phyloP scores from a whole-genome alignment of 2,888 invertebrate genomes.

The Mesorhabditis sp. region DNA sequence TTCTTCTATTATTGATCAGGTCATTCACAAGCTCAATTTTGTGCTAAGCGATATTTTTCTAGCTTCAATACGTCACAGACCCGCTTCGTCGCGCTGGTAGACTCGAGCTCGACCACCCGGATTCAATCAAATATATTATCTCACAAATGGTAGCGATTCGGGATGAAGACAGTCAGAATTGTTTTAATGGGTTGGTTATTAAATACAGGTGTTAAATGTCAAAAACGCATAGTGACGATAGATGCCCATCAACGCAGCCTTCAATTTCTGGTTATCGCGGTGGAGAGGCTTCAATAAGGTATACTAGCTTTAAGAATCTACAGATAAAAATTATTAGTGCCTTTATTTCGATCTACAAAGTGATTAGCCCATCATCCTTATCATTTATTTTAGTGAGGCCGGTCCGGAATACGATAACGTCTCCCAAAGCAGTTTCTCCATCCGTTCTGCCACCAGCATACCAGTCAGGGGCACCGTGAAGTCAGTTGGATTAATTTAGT shows the following conservation, averaged over 20 bases:
- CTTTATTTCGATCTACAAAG: neutral
- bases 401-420: constrained; percentile 38
- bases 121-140: constrained; percentile 43
- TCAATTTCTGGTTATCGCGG: constrained; percentile 14
- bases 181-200: neutral
- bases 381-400: neutral
- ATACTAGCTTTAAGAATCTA: neutral
- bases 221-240: constrained; percentile 27
- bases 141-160: constrained; percentile 44
- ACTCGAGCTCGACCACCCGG: constrained; percentile 28
- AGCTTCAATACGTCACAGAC: constrained; percentile 41
- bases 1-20: constrained; percentile 54
- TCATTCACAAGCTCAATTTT: constrained; percentile 10
- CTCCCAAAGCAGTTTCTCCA: constrained; percentile 47
- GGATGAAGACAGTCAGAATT: constrained; percentile 40
- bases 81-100: constrained; percentile 25
- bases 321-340: neutral
- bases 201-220: neutral
- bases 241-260: constrained; percentile 32
- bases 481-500: neutral
- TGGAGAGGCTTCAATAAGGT: constrained; percentile 12
- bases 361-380: neutral
- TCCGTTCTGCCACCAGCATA: constrained; percentile 38
- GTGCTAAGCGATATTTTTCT: constrained; percentile 8
- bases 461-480: constrained; percentile 26